Evolutionary conservation across 2,888 invertebrate genomes (phyloP), one percentile per base, ranked within the genome.

Genomic region (Drosophila merina): DNA sequence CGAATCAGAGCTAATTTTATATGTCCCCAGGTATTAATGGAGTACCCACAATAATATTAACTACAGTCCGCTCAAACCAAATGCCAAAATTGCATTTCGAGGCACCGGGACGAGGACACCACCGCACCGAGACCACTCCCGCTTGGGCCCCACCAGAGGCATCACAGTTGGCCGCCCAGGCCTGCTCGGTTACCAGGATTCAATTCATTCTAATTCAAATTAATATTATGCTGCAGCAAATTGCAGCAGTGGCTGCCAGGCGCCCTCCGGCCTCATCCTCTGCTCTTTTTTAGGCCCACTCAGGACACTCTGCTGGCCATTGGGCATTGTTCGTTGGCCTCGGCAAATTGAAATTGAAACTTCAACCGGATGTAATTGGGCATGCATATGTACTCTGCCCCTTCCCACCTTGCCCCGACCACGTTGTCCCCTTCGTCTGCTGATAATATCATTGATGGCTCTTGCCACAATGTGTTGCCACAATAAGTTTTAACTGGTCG

Each of bases 291-390:
- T 14, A 42, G 26, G 42, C 69, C 47, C 14, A 40, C 60, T 14
- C 60, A 48, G 31, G 40, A 36, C n/a, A 38, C n/a, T 28, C 30
- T 25, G 14, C 42, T 49, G 14, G 44, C 51, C 50, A 59, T 57
- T 63, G 56, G 69, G 48, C 72, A 58, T 69, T 55, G 56, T 63
- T 60, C 57, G 44, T 12, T 50, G 49, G 52, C 57, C 60, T 70
- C 48, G 70, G 75, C 70, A 83, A 88, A 88, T 88, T 83, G 88
- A 88, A 83, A 88, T 83, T 86, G 86, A 83, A 84, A 86, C 83
- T 88, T 85, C 86, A 87, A 86, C 88, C 84, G 84, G 84, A 88
- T 88, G 85, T 84, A 86, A 88, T 84, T 84, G 87, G 81, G 82
- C 78, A 72, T 86, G 84, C 86, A 82, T 85, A 79, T 84, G 81